Evolutionary conservation across 2,113 vertebrate species (phyloP).

Genomic region (Tympanuchus pallidicinctus): DNA sequence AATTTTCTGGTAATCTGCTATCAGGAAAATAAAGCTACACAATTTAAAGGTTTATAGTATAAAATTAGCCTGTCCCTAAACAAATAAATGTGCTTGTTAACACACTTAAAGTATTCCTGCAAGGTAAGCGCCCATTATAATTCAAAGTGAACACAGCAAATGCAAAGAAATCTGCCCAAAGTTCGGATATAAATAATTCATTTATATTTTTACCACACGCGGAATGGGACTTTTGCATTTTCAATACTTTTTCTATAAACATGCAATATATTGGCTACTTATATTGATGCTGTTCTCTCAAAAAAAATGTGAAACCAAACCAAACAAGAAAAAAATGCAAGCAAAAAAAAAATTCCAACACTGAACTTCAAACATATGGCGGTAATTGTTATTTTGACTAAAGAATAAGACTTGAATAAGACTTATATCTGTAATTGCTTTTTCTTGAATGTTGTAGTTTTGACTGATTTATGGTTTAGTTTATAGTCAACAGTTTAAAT

Average conservation of each 20-base stretch:
- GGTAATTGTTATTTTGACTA: slow-evolving; percentile 36
- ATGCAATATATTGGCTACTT: not conserved
- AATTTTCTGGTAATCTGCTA: not conserved
- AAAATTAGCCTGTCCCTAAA: not conserved
- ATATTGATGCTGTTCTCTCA: not conserved
- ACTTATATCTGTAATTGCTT: slow-evolving; percentile 42
- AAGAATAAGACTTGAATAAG: slow-evolving; percentile 33
- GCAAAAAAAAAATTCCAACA: not conserved
- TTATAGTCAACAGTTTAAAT: slow-evolving; percentile 40
- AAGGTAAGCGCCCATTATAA: not conserved
- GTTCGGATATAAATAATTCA: not conserved
- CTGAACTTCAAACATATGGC: slow-evolving; percentile 29
- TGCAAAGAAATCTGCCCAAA: not conserved
- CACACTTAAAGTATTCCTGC: not conserved
- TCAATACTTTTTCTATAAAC: not conserved
- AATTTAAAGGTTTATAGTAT: not conserved
- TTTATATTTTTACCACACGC: not conserved
- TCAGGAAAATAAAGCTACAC: not conserved
- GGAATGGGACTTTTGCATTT: not conserved
- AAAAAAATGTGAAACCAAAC: not conserved
- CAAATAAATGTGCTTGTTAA: not conserved
- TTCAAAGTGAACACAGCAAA: not conserved
- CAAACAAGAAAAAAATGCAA: not conserved
- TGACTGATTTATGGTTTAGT: slow-evolving; percentile 57
- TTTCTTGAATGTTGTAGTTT: slow-evolving; percentile 36